These are phyloP conservation scores for Prunella strophiata DNA, from an alignment of 2,797 vertebrate species.

Conservation along the genomic window DNA sequence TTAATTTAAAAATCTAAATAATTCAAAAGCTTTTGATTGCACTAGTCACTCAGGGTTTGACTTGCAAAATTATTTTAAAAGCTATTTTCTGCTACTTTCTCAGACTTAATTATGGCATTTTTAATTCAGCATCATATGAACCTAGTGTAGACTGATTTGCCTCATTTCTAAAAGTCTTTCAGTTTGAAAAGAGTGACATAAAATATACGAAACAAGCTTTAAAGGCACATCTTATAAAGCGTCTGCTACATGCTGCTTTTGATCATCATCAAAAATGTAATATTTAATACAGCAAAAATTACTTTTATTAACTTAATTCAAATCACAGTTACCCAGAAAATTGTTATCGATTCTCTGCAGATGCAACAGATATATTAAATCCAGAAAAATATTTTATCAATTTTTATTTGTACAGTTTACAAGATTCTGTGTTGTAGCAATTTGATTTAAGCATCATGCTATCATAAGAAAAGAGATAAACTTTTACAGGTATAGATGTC, in stretches of 20 bases:
- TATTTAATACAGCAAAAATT: neutral
- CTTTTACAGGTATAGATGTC: neutral
- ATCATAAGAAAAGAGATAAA: neutral
- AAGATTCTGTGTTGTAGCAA: neutral
- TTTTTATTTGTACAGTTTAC: neutral
- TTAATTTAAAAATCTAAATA: neutral
- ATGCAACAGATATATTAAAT: neutral
- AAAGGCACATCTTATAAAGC: neutral
- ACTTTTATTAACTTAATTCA: neutral
- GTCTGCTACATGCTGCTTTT: neutral
- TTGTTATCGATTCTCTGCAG: neutral
- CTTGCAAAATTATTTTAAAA: neutral
- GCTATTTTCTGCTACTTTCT: neutral
- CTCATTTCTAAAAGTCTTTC: neutral
- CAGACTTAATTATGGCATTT: neutral
- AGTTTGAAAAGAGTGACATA: neutral
- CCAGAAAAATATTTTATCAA: neutral
- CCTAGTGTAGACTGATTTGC: neutral
- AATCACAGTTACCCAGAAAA: neutral
- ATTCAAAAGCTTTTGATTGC: neutral
- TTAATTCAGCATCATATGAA: neutral
- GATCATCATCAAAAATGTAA: neutral
- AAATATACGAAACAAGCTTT: neutral
- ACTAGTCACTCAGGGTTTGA: neutral
- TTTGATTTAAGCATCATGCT: neutral